Evolutionary conservation across 2,797 vertebrate genomes (phyloP).

Genomic region (Chanos chanos): DNA sequence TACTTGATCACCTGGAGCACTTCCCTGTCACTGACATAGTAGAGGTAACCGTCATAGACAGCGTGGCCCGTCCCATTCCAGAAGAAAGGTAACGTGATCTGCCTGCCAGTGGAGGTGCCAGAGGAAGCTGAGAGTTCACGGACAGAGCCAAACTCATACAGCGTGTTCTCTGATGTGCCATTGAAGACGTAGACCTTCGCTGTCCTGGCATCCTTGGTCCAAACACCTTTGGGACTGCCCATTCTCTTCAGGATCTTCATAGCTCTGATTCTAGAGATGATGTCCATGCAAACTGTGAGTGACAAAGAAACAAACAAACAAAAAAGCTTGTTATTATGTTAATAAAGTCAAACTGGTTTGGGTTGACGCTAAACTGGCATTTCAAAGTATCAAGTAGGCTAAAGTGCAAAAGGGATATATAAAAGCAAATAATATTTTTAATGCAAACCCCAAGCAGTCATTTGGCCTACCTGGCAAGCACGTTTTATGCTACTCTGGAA

Average conservation of each 20-base stretch:
- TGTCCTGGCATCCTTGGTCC: constrained; percentile 84
- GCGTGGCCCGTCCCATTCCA: constrained; percentile 84
- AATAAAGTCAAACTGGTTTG: too few species aligned
- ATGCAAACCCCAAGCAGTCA: too few species aligned
- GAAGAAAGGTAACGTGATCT: constrained; percentile 78
- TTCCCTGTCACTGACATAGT: constrained; percentile 78
- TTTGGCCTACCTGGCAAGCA: too few species aligned
- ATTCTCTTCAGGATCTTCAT: constrained; percentile 94
- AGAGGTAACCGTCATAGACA: constrained; percentile 82
- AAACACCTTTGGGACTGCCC: constrained; percentile 81
- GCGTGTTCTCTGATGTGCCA: constrained; percentile 76
- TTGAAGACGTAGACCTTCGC: constrained; percentile 91
- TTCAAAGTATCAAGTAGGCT: too few species aligned
- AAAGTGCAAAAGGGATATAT: too few species aligned
- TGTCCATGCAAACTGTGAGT: constrained; percentile 83
- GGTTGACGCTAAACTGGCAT: too few species aligned
- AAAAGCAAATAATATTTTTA: too few species aligned
- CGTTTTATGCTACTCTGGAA: background rate
- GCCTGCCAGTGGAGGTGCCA: constrained; percentile 67
- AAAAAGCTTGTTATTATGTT: too few species aligned
- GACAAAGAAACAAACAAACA: background rate
- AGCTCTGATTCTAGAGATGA: constrained; percentile 83
- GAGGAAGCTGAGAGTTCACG: constrained; percentile 80
- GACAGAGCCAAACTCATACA: constrained; percentile 82
- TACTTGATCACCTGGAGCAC: constrained; percentile 88